Percentiles rank a stretch among this genome's conserved stretches.
Conservation (phyloP, 2,113 vertebrate genomes). For the Ciconia maguari region DNA sequence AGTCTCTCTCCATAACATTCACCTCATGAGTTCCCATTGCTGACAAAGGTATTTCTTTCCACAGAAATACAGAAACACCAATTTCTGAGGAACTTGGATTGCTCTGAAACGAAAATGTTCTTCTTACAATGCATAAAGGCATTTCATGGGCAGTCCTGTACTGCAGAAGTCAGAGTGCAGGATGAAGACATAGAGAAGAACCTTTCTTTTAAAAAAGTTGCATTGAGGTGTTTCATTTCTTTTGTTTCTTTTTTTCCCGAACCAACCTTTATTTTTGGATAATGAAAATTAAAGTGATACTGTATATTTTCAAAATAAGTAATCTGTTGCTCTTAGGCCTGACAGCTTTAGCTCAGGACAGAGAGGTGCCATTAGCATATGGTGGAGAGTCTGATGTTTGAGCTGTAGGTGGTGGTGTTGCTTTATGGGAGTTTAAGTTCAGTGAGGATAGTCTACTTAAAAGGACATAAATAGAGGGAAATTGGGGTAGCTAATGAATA, state of each 20-base stretch:
- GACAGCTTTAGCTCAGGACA: neutral
- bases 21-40: neutral
- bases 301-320: neutral
- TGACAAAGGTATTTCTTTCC: neutral
- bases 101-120: neutral
- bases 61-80: neutral
- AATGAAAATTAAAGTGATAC: neutral
- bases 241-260: neutral
- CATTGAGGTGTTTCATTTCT: neutral
- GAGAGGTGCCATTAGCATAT: neutral
- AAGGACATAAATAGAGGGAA: neutral
- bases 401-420: constrained; percentile 69
- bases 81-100: neutral
- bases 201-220: neutral
- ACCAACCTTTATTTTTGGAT: neutral
- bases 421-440: constrained; percentile 39
- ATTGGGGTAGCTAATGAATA: neutral
- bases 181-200: neutral
- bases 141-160: neutral
- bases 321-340: neutral
- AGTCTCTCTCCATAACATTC: neutral
- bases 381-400: constrained; percentile 38
- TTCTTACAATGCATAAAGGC: neutral
- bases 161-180: neutral
- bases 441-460: neutral